phyloP scores from a whole-genome alignment of 2,888 invertebrate species.

The Magallana nippona region DNA sequence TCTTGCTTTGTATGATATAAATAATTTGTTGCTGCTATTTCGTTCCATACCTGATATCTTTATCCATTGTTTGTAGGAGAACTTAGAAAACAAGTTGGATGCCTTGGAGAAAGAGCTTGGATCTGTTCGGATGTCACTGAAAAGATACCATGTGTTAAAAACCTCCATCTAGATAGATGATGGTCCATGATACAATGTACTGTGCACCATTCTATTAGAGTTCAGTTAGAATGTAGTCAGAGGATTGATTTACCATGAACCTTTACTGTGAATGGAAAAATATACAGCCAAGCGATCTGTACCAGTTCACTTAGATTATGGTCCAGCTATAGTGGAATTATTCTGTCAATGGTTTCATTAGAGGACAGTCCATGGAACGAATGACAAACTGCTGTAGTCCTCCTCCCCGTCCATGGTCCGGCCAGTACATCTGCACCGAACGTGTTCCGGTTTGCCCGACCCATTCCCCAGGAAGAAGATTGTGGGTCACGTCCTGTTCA shows the following conservation, averaged over 20 bases:
- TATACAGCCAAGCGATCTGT: too few relatives aligned
- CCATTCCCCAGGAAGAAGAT: background rate
- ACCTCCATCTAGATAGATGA: constrained; percentile 56
- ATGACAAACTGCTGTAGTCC: background rate
- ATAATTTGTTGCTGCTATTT: background rate
- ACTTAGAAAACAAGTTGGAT: constrained; percentile 69
- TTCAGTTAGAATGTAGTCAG: too few relatives aligned
- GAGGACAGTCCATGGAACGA: background rate
- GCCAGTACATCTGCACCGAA: background rate
- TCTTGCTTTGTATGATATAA: too few relatives aligned
- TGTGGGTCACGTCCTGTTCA: background rate
- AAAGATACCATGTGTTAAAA: constrained; percentile 73
- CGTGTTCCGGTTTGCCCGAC: background rate
- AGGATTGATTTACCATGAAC: too few relatives aligned
- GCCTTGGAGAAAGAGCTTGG: constrained; percentile 72
- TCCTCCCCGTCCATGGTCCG: background rate
- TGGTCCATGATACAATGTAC: background rate
- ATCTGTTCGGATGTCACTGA: constrained; percentile 74
- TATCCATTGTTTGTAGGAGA: constrained; percentile 61
- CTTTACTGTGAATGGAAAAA: too few relatives aligned
- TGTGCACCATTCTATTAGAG: too few relatives aligned
- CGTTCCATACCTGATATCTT: background rate
- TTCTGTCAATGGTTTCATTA: background rate
- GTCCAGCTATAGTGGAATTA: background rate
- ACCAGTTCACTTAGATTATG: too few relatives aligned